A percentile compares a stretch with the other conserved stretches of the same genome.
phyloP scores from a whole-genome alignment of 1,140 invertebrate species.

The Uloborus diversus region DNA sequence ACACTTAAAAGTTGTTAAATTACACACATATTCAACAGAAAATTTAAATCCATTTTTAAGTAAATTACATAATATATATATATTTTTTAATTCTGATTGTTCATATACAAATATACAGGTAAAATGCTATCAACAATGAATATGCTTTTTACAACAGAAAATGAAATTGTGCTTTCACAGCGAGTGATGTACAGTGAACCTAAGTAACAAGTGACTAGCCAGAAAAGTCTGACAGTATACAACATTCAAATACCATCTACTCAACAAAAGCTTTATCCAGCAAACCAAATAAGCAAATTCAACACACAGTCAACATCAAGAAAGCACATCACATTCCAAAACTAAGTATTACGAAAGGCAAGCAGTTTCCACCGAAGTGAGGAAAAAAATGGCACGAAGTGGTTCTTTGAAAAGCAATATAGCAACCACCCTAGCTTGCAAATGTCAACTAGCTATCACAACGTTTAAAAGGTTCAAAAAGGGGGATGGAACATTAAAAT shows the following conservation, averaged over 20 bases:
- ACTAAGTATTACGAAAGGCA: slow-evolving; percentile 14
- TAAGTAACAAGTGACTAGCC: slow-evolving; percentile 46
- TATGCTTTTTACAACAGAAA: slow-evolving; percentile 42
- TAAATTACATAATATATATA: background rate
- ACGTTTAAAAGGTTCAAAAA: slow-evolving; percentile 47
- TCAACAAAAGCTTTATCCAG: background rate
- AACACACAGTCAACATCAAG: slow-evolving; percentile 25
- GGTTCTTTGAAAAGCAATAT: slow-evolving; percentile 14
- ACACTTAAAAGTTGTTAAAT: too few species aligned
- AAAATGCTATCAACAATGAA: slow-evolving; percentile 54
- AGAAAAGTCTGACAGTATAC: slow-evolving; percentile 26
- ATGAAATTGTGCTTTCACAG: slow-evolving; percentile 54
- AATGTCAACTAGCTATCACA: slow-evolving; percentile 46
- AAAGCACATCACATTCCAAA: slow-evolving; percentile 34
- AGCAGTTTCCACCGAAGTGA: slow-evolving; percentile 1
- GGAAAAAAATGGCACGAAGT: slow-evolving; percentile 26
- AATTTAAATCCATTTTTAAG: background rate
- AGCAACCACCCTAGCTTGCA: slow-evolving; percentile 18
- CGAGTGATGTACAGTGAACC: slow-evolving; percentile 47
- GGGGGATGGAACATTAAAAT: slow-evolving; percentile 41
- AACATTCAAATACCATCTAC: slow-evolving; percentile 32
- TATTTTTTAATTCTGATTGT: slow-evolving; percentile 14
- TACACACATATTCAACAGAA: too few species aligned
- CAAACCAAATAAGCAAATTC: background rate
- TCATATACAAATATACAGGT: slow-evolving; percentile 50